Percentiles rank a stretch among this genome's conserved stretches.
These are phyloP conservation scores for Ormyrus pomaceus DNA, from an alignment of 2,888 invertebrate species.

Conservation along the genomic window DNA sequence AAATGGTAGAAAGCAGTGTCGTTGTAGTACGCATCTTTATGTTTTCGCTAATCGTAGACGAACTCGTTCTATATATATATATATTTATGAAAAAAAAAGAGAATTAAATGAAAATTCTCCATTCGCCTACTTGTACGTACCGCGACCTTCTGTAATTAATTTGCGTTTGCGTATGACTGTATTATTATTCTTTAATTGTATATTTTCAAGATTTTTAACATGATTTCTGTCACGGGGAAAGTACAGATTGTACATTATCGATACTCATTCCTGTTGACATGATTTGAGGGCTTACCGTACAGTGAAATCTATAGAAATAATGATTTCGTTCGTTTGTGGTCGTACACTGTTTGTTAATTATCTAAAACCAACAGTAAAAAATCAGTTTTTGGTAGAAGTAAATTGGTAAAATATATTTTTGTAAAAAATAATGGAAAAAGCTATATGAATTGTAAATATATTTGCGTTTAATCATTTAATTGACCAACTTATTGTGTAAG, in stretches of 20 bases:
- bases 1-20: constrained; percentile 53
- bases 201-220: not conserved
- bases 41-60: constrained; percentile 54
- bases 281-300: constrained; percentile 54
- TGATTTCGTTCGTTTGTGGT: constrained; percentile 22
- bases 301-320: constrained; percentile 47
- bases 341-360: constrained; percentile 18
- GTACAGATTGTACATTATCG: constrained; percentile 18
- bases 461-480: constrained; percentile 50
- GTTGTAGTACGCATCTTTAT: constrained; percentile 54
- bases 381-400: constrained; percentile 38
- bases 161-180: constrained; percentile 9
- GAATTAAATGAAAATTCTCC: constrained; percentile 33
- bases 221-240: constrained; percentile 8
- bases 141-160: constrained; percentile 55
- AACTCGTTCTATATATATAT: constrained; percentile 31
- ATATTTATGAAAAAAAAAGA: constrained; percentile 40
- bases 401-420: constrained; percentile 54
- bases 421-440: constrained; percentile 38
- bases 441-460: constrained; percentile 55
- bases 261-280: constrained; percentile 42
- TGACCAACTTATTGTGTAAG: constrained; percentile 45
- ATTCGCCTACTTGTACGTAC: constrained; percentile 51
- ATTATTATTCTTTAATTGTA: constrained; percentile 16
- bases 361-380: not conserved